phyloP scores from a whole-genome alignment of 2,888 invertebrate genomes.

The Aphodius sticticus region DNA sequence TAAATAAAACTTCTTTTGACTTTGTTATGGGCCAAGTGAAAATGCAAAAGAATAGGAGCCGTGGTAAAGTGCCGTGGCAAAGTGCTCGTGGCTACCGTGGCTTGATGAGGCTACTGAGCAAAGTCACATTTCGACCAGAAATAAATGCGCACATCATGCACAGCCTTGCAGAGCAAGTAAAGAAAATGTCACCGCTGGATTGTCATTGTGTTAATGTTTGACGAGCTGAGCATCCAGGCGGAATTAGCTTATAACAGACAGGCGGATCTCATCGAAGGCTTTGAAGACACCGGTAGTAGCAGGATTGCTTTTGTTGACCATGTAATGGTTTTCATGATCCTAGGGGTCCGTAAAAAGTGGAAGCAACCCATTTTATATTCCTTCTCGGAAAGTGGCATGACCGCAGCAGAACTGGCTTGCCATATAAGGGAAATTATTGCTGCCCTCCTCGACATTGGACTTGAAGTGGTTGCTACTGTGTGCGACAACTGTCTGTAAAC shows the following conservation, averaged over 20 bases:
- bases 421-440: conserved; percentile 30
- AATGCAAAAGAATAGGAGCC: conserved; percentile 31
- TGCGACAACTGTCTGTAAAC: conserved; percentile 43
- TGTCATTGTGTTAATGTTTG: conserved; percentile 30
- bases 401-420: conserved; percentile 9
- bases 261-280: conserved; percentile 27
- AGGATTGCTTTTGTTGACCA: conserved; percentile 24
- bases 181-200: conserved; percentile 6
- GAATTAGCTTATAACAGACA: conserved; percentile 27
- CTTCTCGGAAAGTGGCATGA: conserved; percentile 29
- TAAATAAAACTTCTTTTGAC: conserved; percentile 27
- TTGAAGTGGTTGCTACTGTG: conserved; percentile 40
- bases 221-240: conserved; percentile 34
- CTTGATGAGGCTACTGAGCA: conserved; percentile 30
- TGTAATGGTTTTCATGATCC: conserved; percentile 37
- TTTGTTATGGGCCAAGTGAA: conserved; percentile 39
- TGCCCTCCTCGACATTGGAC: conserved; percentile 34
- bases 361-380: conserved; percentile 33
- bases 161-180: conserved; percentile 20
- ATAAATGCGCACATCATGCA: conserved; percentile 27
- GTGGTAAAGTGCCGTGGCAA: conserved; percentile 37
- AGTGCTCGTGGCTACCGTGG: conserved; percentile 36
- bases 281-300: conserved; percentile 21
- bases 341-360: conserved; percentile 32
- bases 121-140: conserved; percentile 27